A percentile compares a stretch with the other conserved stretches of the same genome.
Evolutionary conservation across 2,113 vertebrate species (phyloP).

Genomic region (Lamprotornis superbus): DNA sequence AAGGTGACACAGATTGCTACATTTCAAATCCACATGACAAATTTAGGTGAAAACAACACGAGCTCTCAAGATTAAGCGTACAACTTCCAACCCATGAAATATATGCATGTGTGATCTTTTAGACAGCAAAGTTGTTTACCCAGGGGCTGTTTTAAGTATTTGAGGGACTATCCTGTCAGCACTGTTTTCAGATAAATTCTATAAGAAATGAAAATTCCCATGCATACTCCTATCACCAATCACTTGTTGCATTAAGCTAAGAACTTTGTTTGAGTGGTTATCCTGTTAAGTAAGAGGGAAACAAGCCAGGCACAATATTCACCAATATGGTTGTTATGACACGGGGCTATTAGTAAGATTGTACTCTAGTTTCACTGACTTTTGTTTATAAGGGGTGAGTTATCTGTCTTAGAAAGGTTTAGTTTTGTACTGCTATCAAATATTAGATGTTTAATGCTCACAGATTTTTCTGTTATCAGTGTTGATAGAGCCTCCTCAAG

Average conservation of each 20-base stretch:
- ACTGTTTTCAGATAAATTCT: conserved; percentile 15
- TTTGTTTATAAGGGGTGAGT: background rate
- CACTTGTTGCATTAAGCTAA: background rate
- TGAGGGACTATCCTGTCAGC: conserved; percentile 25
- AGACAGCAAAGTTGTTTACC: conserved; percentile 40
- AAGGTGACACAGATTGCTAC: conserved; percentile 34
- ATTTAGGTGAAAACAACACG: conserved; percentile 40
- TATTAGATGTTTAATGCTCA: background rate
- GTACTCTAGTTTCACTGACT: background rate
- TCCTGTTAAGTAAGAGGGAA: background rate
- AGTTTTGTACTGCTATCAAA: background rate
- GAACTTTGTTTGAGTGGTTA: background rate
- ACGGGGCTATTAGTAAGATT: background rate
- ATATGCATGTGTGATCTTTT: conserved; percentile 42
- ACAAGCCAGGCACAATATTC: background rate
- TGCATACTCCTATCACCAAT: background rate
- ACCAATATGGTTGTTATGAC: background rate
- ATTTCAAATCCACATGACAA: conserved; percentile 55
- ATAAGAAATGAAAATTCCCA: background rate
- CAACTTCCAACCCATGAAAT: conserved; percentile 21
- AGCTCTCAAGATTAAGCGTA: background rate
- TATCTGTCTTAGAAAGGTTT: background rate
- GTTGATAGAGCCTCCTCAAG: background rate
- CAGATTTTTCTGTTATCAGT: background rate
- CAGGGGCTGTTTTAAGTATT: conserved; percentile 3